These are phyloP conservation scores for Numenius phaeopus DNA, from an alignment of 2,797 vertebrate genomes.

Conservation along the genomic window DNA sequence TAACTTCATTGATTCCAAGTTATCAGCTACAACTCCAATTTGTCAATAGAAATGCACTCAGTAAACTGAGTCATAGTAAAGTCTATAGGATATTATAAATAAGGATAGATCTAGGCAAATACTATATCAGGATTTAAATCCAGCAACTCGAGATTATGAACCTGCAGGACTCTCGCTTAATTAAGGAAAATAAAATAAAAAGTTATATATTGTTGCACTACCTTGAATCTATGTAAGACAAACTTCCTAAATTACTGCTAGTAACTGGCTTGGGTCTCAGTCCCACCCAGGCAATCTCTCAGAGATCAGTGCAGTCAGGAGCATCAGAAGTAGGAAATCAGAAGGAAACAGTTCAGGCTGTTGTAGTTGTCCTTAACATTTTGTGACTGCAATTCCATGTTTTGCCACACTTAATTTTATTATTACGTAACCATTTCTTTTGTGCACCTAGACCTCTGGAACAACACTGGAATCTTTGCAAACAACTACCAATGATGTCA, in stretches of 20 bases:
- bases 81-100: neutral
- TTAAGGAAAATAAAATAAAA: neutral
- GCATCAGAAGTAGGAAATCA: neutral
- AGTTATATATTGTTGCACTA: neutral
- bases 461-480: neutral
- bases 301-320: neutral
- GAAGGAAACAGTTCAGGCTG: neutral
- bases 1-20: neutral
- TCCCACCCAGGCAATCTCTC: neutral
- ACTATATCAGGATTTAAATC: neutral
- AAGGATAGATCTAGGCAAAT: neutral
- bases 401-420: neutral
- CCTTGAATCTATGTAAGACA: neutral
- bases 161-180: neutral
- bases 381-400: neutral
- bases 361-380: neutral
- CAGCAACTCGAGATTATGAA: neutral
- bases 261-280: neutral
- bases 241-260: neutral
- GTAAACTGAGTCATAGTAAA: neutral
- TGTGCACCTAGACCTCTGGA: neutral
- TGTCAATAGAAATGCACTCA: neutral
- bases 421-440: neutral
- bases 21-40: neutral
- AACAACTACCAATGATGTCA: neutral